Conservation (phyloP, 1,140 invertebrate genomes). For the Chlorops oryzae region DNA sequence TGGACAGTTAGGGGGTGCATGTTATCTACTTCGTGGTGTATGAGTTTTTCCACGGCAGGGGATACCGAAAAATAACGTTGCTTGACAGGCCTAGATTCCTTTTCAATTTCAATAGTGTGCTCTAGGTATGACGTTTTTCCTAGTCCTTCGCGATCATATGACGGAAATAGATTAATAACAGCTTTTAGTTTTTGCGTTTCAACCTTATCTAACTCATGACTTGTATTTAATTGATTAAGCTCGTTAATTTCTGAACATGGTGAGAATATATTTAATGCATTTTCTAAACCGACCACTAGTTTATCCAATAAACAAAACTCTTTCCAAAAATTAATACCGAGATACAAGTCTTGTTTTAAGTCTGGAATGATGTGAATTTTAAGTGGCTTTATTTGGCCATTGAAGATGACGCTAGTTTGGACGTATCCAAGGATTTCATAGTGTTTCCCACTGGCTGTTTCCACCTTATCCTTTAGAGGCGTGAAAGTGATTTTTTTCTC, state of each 20-base stretch:
- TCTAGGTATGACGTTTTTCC: not conserved
- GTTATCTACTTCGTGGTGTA: conserved; percentile 12
- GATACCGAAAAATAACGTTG: conserved; percentile 16
- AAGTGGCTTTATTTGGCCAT: conserved; percentile 1
- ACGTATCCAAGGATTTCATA: conserved; percentile 2
- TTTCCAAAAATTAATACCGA: conserved; percentile 17
- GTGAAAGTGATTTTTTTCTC: not conserved
- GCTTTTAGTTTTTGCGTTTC: not conserved
- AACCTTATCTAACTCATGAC: not conserved
- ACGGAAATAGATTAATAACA: conserved; percentile 1
- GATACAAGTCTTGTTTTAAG: conserved; percentile 9
- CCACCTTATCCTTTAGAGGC: not conserved
- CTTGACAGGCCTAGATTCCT: not conserved
- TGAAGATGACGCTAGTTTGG: conserved; percentile 1
- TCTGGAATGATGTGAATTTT: conserved; percentile 11
- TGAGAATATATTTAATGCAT: not conserved
- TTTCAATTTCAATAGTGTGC: conserved; percentile 1
- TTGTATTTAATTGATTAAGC: no score
- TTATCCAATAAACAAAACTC: conserved; percentile 5
- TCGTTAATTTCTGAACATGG: not conserved
- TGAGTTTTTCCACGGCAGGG: conserved; percentile 15
- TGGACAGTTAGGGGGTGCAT: conserved; percentile 14
- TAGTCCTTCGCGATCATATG: not conserved
- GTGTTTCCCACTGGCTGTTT: conserved; percentile 7
- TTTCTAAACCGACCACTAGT: not conserved